Base-by-base conservation (phyloP, 1,140 invertebrate genomes). In the Triops cancriformis region DNA sequence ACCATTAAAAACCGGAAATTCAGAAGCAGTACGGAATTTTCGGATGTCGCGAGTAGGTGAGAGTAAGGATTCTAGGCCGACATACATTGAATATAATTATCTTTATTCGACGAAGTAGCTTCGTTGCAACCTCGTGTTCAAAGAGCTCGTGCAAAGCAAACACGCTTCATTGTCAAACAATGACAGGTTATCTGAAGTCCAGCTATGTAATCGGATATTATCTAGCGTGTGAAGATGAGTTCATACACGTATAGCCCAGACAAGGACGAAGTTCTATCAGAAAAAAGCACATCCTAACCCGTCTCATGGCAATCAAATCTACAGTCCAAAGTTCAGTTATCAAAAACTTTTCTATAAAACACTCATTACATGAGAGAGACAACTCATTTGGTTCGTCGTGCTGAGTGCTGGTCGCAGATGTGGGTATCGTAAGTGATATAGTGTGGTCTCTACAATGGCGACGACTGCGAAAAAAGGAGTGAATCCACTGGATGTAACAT, bases 401-500 rank as follows among this genome's bases (percentile, higher is more conserved):
- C 18, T 64, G 1, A 18, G 51, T 23, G 18, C 43, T 45, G 18
- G 43, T 45, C 43, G 51, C 51, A 18, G 23, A 64, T 64, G 51
- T 64, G 51, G 23, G 23, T n/a, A 64, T 14, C 51, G 14, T 64
- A 23, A n/a, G 51, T 64, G 51, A 64, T 64, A 6, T 64, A 64
- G 6, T 64, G 10, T n/a, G 18, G 14, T 18, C 7, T 64, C 51
- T 23, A 74, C 10, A 23, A 74, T 74, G 73, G 28, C 28, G 72
- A 76, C 75, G 74, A 74, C 78, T 18, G 72, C 10, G 26, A 78
- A 73, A 26, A 73, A 37, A 2, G 28, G 74, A 43, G 27, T 76
- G 4, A 86, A 88, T 79, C 87, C 87, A 0, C 82, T 88, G 74
- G 84, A 82, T 6, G 84, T 88, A 0, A 86, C 84, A 79, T 89